Evolutionary conservation across 2,113 vertebrate species (phyloP).

Genomic region (Oreochromis aureus): DNA sequence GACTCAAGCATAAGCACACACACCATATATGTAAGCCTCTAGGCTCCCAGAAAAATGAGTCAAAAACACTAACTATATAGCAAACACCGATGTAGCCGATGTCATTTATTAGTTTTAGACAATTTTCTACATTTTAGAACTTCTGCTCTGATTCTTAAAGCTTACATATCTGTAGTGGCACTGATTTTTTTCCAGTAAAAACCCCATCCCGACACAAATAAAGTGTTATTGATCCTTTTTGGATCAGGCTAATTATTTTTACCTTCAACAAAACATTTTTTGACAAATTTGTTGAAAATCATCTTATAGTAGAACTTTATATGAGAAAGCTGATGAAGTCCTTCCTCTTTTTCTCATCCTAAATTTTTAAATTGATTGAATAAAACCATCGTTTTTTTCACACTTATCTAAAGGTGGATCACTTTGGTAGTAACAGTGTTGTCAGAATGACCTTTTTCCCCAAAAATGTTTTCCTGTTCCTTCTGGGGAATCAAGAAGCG

Average conservation of each 20-base stretch:
- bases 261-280: not conserved
- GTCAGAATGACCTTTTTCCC: not conserved
- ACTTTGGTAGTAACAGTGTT: not conserved
- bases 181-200: not conserved
- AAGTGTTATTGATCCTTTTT: not conserved
- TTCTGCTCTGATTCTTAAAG: not conserved
- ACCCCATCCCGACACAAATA: not conserved
- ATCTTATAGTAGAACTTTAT: not conserved
- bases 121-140: not conserved
- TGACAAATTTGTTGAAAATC: not conserved
- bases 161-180: not conserved
- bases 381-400: not conserved
- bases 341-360: rapidly evolving
- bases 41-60: not conserved
- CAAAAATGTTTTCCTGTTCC: rapidly evolving
- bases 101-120: not conserved
- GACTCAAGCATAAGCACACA: not conserved
- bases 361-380: not conserved
- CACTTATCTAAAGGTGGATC: not conserved
- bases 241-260: rapidly evolving
- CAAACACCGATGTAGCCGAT: not conserved
- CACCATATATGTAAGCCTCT: not conserved
- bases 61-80: not conserved
- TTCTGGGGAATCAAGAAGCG: not conserved
- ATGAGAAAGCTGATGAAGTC: not conserved